phyloP scores from a whole-genome alignment of 2,888 invertebrate species.

The Zeuzera pyrina region DNA sequence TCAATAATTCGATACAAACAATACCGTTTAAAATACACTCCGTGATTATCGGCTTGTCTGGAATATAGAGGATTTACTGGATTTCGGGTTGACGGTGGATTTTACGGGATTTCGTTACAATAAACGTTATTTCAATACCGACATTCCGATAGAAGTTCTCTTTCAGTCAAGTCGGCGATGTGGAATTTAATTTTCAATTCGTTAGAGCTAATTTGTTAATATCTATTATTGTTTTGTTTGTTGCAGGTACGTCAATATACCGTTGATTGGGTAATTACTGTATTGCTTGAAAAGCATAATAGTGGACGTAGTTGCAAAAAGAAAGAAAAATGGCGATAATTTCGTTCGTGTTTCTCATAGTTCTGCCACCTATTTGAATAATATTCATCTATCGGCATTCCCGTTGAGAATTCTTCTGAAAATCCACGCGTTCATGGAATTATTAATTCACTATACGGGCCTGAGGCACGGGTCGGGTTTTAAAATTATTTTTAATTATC shows the following conservation, averaged over 20 bases:
- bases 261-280: too few relatives aligned
- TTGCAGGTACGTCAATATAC: too few relatives aligned
- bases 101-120: conserved; percentile 13
- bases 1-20: background rate
- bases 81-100: conserved; percentile 15
- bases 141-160: too few relatives aligned
- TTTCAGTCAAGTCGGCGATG: too few relatives aligned
- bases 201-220: too few relatives aligned
- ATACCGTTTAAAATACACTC: conserved; percentile 8
- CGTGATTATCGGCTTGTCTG: conserved; percentile 5
- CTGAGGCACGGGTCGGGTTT: conserved; percentile 22
- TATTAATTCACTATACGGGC: conserved; percentile 31
- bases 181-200: too few relatives aligned
- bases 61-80: conserved; percentile 8
- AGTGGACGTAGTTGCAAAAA: too few relatives aligned
- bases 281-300: too few relatives aligned
- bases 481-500: conserved; percentile 57
- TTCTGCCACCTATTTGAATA: conserved; percentile 10
- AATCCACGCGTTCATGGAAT: conserved; percentile 21
- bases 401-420: conserved; percentile 14
- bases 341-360: too few relatives aligned
- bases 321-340: too few relatives aligned
- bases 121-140: conserved; percentile 3
- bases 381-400: conserved; percentile 11
- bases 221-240: too few relatives aligned